phyloP scores from a whole-genome alignment of 2,113 vertebrate genomes.

The Callospermophilus lateralis region DNA sequence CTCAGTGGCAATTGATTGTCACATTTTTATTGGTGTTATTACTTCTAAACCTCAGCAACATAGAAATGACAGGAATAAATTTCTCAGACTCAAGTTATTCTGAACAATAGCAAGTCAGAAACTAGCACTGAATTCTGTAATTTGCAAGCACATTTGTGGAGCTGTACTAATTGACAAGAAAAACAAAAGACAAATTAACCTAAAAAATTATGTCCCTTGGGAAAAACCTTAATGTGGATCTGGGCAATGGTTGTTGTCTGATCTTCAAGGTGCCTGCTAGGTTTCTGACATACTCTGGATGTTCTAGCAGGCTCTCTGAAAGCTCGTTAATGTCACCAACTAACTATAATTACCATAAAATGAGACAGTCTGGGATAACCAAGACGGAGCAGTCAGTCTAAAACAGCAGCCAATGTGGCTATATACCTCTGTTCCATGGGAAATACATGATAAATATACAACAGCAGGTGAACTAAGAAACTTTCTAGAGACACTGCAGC shows the following conservation, averaged over 20 bases:
- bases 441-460: background rate
- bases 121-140: background rate
- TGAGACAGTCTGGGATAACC: background rate
- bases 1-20: background rate
- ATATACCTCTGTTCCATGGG: background rate
- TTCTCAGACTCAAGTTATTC: background rate
- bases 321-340: slow-evolving; percentile 19
- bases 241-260: background rate
- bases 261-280: slow-evolving; percentile 24
- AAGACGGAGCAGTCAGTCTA: background rate
- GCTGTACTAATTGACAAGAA: background rate
- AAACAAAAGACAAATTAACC: background rate
- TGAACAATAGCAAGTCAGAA: background rate
- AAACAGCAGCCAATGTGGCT: background rate
- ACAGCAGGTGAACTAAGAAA: background rate
- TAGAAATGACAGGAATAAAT: background rate
- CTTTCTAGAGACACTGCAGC: background rate
- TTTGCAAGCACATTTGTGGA: slow-evolving; percentile 9
- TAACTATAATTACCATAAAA: slow-evolving; percentile 31
- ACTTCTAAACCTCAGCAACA: background rate
- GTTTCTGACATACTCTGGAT: background rate
- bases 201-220: background rate
- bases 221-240: background rate
- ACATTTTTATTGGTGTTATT: background rate
- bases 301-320: background rate